These are phyloP conservation scores for Lichenostomus cassidix DNA, from an alignment of 2,113 vertebrate genomes.

Conservation along the genomic window DNA sequence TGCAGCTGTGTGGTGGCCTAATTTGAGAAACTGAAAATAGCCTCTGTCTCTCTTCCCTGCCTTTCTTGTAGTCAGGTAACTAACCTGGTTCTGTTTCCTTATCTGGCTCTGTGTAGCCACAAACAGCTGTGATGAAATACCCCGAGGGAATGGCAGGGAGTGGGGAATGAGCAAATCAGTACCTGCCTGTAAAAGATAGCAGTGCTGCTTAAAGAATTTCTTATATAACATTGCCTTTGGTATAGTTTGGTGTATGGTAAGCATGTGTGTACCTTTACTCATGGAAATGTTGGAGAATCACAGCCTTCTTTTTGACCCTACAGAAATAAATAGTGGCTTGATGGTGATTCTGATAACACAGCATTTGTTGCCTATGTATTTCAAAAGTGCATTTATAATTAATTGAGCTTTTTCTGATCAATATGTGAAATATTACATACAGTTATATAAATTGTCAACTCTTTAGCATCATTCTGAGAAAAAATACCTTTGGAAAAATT, in stretches of 20 bases:
- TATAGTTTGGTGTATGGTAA: background rate
- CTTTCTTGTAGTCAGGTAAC: background rate
- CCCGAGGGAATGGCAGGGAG: background rate
- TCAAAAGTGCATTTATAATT: background rate
- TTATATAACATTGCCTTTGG: background rate
- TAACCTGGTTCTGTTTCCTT: background rate
- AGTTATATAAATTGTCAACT: background rate
- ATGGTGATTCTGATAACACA: background rate
- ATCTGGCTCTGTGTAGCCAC: background rate
- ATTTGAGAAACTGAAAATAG: background rate
- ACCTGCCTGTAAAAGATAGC: background rate
- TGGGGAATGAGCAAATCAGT: background rate
- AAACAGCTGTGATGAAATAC: background rate
- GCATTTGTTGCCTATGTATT: background rate
- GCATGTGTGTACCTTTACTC: background rate
- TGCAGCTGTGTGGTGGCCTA: background rate
- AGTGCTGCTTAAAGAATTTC: background rate
- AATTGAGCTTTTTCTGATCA: background rate
- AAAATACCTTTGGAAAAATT: background rate
- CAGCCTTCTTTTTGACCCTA: background rate
- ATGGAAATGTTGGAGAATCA: background rate
- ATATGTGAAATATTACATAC: background rate
- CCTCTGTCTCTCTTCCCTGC: background rate
- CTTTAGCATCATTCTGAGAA: background rate
- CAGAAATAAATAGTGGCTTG: background rate